Conservation (phyloP, 2,888 invertebrate species). For the Scrobipalpa costella region DNA sequence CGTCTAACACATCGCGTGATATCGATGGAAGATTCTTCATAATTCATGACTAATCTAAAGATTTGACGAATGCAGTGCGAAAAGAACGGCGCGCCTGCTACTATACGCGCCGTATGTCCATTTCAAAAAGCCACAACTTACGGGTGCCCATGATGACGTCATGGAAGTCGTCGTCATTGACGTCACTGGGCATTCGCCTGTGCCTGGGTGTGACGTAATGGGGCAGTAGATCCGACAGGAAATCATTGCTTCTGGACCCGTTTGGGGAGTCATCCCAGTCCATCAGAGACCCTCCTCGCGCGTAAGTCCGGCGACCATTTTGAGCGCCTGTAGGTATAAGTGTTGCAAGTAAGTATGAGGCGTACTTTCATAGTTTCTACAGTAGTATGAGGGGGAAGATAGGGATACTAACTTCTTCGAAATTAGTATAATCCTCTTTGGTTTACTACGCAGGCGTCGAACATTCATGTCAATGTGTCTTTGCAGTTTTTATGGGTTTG, state of each 20-base stretch:
- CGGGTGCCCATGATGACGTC: constrained; percentile 67
- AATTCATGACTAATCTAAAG: too few relatives aligned
- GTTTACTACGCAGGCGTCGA: background rate
- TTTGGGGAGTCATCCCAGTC: constrained; percentile 61
- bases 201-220: constrained; percentile 75
- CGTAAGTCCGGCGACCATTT: constrained; percentile 58
- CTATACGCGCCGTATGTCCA: too few relatives aligned
- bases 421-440: background rate
- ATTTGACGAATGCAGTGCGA: too few relatives aligned
- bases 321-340: constrained; percentile 42
- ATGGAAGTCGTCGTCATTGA: constrained; percentile 70
- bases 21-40: too few relatives aligned
- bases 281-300: constrained; percentile 44
- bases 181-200: constrained; percentile 45
- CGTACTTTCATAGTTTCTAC: too few relatives aligned
- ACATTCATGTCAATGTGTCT: too few relatives aligned
- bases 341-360: background rate
- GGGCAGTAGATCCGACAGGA: constrained; percentile 68
- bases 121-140: constrained; percentile 51
- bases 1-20: too few relatives aligned
- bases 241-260: constrained; percentile 56
- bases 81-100: too few relatives aligned
- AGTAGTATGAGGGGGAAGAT: too few relatives aligned
- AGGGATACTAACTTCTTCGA: too few relatives aligned
- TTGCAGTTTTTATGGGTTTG: too few relatives aligned